Conservation (phyloP, 2,113 vertebrate species). For the Buteo buteo region DNA sequence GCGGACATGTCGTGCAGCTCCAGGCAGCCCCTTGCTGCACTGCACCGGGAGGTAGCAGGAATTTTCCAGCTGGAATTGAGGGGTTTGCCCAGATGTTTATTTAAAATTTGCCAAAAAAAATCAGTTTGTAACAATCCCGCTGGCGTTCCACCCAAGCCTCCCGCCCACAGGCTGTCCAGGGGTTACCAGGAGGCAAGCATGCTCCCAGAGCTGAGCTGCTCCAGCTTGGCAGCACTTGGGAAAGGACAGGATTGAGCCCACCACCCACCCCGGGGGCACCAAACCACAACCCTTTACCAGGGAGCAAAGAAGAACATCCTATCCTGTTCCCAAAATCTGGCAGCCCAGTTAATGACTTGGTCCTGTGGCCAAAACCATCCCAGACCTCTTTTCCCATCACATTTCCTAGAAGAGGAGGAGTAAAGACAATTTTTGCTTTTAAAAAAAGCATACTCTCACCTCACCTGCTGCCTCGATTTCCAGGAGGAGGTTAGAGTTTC, state of each 20-base stretch:
- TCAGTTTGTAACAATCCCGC: neutral
- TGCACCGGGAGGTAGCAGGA: neutral
- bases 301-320: neutral
- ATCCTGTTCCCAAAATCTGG: neutral
- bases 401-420: neutral
- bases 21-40: neutral
- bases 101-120: neutral
- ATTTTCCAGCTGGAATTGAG: neutral
- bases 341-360: rapidly evolving
- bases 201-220: neutral
- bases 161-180: neutral
- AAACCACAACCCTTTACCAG: rapidly evolving
- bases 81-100: neutral
- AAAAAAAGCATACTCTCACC: rapidly evolving
- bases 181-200: neutral
- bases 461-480: rapidly evolving
- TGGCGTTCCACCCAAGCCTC: neutral
- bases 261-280: neutral
- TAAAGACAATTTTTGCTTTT: neutral
- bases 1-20: neutral
- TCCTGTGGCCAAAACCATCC: neutral
- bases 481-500: neutral
- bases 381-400: rapidly evolving
- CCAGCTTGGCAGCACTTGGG: rapidly evolving
- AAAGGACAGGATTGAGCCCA: neutral